phyloP scores from a whole-genome alignment of 2,888 invertebrate species.

The Dioctria rufipes region DNA sequence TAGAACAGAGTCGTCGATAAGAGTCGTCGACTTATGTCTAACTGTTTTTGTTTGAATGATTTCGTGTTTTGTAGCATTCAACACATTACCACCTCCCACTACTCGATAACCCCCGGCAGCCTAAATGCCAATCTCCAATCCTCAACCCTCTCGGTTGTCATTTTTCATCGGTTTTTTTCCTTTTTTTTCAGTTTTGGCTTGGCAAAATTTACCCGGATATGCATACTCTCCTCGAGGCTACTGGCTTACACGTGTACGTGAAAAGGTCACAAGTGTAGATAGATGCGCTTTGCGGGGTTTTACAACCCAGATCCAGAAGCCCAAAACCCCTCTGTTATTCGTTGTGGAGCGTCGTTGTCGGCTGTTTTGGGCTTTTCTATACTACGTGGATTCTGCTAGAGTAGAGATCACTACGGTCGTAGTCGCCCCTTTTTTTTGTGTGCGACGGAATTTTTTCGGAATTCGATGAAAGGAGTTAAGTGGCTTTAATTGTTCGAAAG shows the following conservation, averaged over 20 bases:
- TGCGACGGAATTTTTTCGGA: conserved; percentile 30
- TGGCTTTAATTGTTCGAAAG: conserved; percentile 52
- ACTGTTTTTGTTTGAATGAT: conserved; percentile 44
- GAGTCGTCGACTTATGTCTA: conserved; percentile 30
- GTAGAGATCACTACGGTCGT: conserved; percentile 26
- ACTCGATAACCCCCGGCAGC: too few species aligned
- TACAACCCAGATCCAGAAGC: background rate
- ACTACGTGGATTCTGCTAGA: conserved; percentile 28
- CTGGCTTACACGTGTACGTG: conserved; percentile 41
- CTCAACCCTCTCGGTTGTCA: background rate
- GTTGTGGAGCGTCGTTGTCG: background rate
- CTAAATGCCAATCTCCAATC: too few species aligned
- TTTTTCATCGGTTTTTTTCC: conserved; percentile 11
- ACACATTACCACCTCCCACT: conserved; percentile 23
- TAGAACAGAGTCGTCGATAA: conserved; percentile 11
- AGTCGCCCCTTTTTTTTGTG: conserved; percentile 38
- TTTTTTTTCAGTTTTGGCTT: conserved; percentile 1
- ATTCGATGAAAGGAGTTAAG: conserved; percentile 49
- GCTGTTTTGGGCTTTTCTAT: conserved; percentile 25
- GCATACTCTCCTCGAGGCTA: conserved; percentile 23
- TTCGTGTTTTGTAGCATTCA: conserved; percentile 40
- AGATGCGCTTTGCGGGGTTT: conserved; percentile 39
- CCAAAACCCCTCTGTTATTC: background rate
- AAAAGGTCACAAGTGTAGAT: conserved; percentile 47
- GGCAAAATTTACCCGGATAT: conserved; percentile 23